These are phyloP conservation scores for Lasius fuliginosus DNA, from an alignment of 2,888 invertebrate species.

Conservation along the genomic window DNA sequence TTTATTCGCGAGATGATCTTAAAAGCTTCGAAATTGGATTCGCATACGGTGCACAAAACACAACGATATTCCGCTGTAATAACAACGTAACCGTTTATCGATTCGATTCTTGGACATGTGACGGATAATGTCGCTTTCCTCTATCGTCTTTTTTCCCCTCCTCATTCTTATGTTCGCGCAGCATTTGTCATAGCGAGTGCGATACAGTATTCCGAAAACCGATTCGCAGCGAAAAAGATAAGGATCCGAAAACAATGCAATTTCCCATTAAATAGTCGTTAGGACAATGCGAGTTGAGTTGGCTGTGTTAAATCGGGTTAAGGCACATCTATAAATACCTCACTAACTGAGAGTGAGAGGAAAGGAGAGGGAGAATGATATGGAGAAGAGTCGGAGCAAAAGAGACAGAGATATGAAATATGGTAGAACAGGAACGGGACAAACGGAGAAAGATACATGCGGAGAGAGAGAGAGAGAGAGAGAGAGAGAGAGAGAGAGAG, in stretches of 20 bases:
- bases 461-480: conserved; percentile 54
- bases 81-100: conserved; percentile 73
- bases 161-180: not conserved
- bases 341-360: conserved; percentile 77
- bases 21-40: conserved; percentile 38
- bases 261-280: conserved; percentile 76
- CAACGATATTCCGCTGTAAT: conserved; percentile 66
- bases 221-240: not conserved
- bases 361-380: conserved; percentile 62
- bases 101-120: conserved; percentile 68
- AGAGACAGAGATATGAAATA: conserved; percentile 32
- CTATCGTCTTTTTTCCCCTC: conserved; percentile 33
- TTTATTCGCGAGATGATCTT: conserved; percentile 49
- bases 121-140: conserved; percentile 59
- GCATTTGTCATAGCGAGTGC: conserved; percentile 24
- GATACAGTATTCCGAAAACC: conserved; percentile 11
- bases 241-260: conserved; percentile 60
- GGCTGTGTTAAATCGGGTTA: conserved; percentile 85
- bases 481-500: conserved; percentile 31
- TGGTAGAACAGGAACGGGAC: conserved; percentile 60
- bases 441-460: conserved; percentile 63
- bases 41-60: conserved; percentile 22
- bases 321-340: conserved; percentile 86
- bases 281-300: conserved; percentile 78
- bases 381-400: conserved; percentile 44